Evolutionary conservation across 2,113 vertebrate species (phyloP), one percentile per base, ranked within the genome.

Genomic region (Anhinga anhinga): DNA sequence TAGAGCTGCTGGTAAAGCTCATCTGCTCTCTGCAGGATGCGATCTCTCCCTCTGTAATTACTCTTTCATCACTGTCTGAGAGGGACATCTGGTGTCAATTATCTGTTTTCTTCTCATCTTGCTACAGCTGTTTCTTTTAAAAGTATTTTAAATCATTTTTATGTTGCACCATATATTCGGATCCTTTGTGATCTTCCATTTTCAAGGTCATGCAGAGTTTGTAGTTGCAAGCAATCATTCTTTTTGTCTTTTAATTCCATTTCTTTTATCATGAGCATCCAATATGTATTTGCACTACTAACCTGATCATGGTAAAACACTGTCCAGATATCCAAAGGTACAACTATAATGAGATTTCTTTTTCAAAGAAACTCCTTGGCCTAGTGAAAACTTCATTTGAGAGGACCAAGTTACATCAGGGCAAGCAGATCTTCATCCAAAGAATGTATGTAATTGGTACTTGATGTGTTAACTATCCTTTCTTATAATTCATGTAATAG

Each of bases 81-180:
- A 97, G 91, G 96, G 97, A 97, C 97, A 97, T 97, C 97, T 97
- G 97, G 95, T 93, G 95, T 96, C 93, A 97, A 97, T 97, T 97
- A 97, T 96, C 92, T 91, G 93, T 95, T 97, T 96, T 97, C 96
- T 92, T 95, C 97, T 96, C 94, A 93, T 97, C 94, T 97, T 96
- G 81, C 86, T 95, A 94, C 96, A 97, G 96, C 96, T 97, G 97
- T 97, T 97, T 96, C 94, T 93, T 97, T 95, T 97, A 97, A 95
- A 94, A 91, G 73, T 94, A 96, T 97, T 96, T 96, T 96, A 97
- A 96, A 97, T 95, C 93, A 95, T 95, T 94, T 95, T 78, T 93
- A 49, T 93, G 58, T 91, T 94, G 69, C 58, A 94, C 70, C 49
- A 79, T 96, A 85, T 87, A 87, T 95, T 91, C 9, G 5, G 67